These are phyloP conservation scores for Cromileptes altivelis DNA, from an alignment of 2,113 vertebrate genomes.

Conservation along the genomic window DNA sequence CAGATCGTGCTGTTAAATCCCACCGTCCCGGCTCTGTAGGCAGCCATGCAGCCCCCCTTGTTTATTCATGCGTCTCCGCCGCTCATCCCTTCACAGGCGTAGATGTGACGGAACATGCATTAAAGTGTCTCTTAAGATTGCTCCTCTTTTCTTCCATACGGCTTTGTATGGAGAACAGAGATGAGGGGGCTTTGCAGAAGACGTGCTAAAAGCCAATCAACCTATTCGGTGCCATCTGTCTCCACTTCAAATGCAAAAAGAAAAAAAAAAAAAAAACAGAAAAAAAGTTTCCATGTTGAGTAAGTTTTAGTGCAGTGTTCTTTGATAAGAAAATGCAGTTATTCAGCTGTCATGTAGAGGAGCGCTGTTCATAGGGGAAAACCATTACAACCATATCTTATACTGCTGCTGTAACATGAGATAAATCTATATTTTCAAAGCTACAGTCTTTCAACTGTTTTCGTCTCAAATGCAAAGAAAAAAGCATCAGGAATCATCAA, in stretches of 20 bases:
- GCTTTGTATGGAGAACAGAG: conserved; percentile 46
- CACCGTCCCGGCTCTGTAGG: conserved; percentile 32
- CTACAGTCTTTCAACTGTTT: not conserved
- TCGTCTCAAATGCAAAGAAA: conserved; percentile 5
- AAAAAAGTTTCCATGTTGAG: conserved; percentile 39
- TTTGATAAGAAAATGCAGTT: conserved; percentile 45
- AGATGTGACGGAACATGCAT: conserved; percentile 67
- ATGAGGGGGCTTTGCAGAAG: conserved; percentile 32
- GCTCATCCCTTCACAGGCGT: conserved; percentile 61
- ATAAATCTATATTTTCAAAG: conserved; percentile 37
- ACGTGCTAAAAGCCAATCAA: conserved; percentile 70
- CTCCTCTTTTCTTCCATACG: conserved; percentile 32
- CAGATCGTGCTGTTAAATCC: conserved; percentile 11
- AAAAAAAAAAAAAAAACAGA: conserved; percentile 1
- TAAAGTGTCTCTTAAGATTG: conserved; percentile 62
- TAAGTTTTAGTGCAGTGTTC: conserved; percentile 47
- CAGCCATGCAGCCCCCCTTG: conserved; percentile 30
- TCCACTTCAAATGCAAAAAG: conserved; percentile 56
- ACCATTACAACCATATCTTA: not conserved
- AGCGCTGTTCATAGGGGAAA: conserved; percentile 27
- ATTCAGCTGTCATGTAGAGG: conserved; percentile 34
- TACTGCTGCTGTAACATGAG: conserved; percentile 38
- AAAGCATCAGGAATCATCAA: conserved; percentile 25
- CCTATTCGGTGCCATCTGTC: conserved; percentile 76
- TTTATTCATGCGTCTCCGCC: conserved; percentile 62